Evolutionary conservation across 2,888 invertebrate genomes (phyloP), one percentile per base, ranked within the genome.

Genomic region (Ochlodes sylvanus): DNA sequence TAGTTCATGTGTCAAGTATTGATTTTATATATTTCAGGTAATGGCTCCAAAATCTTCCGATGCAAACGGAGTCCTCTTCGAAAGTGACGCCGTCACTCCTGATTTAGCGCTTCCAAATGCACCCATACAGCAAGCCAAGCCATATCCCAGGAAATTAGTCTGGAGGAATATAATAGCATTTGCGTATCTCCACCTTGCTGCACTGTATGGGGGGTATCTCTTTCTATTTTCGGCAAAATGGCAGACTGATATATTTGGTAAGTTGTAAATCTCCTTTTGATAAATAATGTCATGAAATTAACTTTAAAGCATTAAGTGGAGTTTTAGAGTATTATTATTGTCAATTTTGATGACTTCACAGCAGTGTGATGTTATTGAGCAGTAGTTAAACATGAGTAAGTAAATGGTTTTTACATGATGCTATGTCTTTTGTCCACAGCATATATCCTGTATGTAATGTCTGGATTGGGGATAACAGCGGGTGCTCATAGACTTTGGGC

Each of bases 401-500:
- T 2, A 10, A 10, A 10, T 38, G 38, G 12, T 38, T 38, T 38
- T 15, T 5, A 32, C 14, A 38, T 27, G 12, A 38, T 27, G 12
- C 12, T 17, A 4, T 56, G 44, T 55, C 50, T 38, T 56, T 63
- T 57, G 56, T 62, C 60, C 52, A 62, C 73, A 97, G 98, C 97
- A 12, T 90, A 96, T 68, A 63, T 96, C 1, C 85, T 98, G 69
- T 98, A 98, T 89, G 92, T 96, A 68, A 86, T 95, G 72, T 96
- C 97, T 9, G 99, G 97, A 6, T 88, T 99, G 70, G 99, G 99
- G 17, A 98, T 99, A 73, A 99, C 99, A 15, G 99, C 98, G 19
- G 99, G 99, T 32, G 98, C 98, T 2, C 99, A 99, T 90, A 94
- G 99, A 77, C 94, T 99, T 38, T 99, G 99, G 99, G 95, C 99